A percentile compares a stretch with the other conserved stretches of the same genome.
These are phyloP conservation scores for Rhodeus uyekii DNA, from an alignment of 2,797 vertebrate genomes.

Conservation along the genomic window DNA sequence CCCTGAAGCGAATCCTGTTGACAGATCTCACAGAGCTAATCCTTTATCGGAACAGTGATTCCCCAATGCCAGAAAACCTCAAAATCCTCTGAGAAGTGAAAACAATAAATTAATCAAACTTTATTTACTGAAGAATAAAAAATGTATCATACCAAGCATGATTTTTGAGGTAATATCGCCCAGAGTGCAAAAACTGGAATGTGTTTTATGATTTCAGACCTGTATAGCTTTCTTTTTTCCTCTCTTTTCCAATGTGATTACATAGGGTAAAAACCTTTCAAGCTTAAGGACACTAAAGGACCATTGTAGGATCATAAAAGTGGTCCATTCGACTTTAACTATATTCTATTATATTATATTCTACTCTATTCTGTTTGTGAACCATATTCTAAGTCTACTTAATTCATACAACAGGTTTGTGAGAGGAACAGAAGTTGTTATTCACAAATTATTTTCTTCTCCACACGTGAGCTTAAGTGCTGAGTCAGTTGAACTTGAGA, in stretches of 20 bases:
- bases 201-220: neutral
- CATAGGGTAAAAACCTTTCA: neutral
- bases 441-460: neutral
- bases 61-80: conserved; percentile 15
- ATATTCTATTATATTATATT: too few relatives aligned
- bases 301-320: neutral
- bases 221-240: neutral
- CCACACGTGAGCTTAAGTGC: neutral
- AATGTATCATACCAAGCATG: conserved; percentile 1
- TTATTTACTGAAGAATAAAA: conserved; percentile 11
- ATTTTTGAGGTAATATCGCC: conserved; percentile 17
- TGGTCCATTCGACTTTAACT: neutral
- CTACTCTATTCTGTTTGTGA: too few relatives aligned
- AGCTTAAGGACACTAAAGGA: neutral
- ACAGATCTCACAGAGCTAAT: conserved; percentile 50
- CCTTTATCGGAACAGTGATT: conserved; percentile 43
- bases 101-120: conserved; percentile 8
- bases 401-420: neutral
- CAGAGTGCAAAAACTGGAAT: neutral
- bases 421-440: neutral
- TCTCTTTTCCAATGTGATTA: neutral
- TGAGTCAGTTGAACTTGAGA: neutral
- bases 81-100: conserved; percentile 33
- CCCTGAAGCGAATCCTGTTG: conserved; percentile 44
- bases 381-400: neutral